These are phyloP conservation scores for Zelleria hepariella DNA, from an alignment of 2,888 invertebrate species.

Conservation along the genomic window DNA sequence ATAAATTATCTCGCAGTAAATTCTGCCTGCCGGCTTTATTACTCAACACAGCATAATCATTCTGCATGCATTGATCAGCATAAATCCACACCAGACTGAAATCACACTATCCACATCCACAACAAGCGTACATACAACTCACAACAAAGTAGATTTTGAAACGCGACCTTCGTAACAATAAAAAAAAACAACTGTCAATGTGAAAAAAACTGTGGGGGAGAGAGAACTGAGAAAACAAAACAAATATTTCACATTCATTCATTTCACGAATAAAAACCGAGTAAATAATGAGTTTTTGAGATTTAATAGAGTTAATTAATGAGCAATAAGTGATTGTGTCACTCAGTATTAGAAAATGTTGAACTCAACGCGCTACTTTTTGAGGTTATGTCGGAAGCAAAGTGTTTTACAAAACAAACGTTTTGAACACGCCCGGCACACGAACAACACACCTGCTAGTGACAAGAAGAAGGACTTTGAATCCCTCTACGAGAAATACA, in stretches of 20 bases:
- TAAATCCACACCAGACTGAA: too few species aligned
- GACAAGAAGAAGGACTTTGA: slow-evolving; percentile 29
- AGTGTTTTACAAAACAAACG: slow-evolving; percentile 27
- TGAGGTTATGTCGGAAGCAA: slow-evolving; percentile 54
- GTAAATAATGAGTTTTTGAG: too few species aligned
- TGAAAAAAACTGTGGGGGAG: too few species aligned
- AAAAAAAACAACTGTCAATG: not conserved
- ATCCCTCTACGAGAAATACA: slow-evolving; percentile 35
- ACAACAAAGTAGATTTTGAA: not conserved
- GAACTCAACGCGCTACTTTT: slow-evolving; percentile 37
- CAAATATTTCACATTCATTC: too few species aligned
- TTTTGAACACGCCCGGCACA: slow-evolving; percentile 26
- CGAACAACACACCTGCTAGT: slow-evolving; percentile 19
- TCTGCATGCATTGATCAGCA: too few species aligned
- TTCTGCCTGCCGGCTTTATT: too few species aligned
- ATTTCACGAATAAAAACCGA: too few species aligned
- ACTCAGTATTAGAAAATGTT: slow-evolving; percentile 25
- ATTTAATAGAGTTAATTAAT: not conserved
- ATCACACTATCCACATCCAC: not conserved
- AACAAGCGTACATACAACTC: not conserved
- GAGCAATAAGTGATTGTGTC: not conserved
- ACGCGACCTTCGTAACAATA: not conserved
- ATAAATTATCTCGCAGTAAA: too few species aligned
- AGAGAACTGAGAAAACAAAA: too few species aligned
- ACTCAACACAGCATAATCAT: too few species aligned